phyloP scores from a whole-genome alignment of 2,113 vertebrate species.

The Mustela nigripes region DNA sequence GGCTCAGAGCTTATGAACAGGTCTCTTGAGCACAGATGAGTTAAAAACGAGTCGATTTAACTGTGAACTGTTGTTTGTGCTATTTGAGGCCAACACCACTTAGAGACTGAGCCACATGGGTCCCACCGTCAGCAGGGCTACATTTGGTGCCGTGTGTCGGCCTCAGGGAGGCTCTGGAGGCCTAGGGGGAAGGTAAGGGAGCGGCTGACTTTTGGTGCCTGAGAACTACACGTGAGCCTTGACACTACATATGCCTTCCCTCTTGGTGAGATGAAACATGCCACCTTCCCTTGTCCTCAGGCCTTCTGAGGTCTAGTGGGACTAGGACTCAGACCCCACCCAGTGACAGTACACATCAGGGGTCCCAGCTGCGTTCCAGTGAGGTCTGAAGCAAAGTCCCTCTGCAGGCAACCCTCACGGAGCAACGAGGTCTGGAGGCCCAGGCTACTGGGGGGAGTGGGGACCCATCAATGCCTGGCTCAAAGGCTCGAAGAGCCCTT shows the following conservation, averaged over 20 bases:
- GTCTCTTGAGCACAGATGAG: not conserved
- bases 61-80: not conserved
- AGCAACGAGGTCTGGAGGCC: no score
- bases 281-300: not conserved
- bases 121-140: not conserved
- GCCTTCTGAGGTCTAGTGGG: not conserved
- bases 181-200: not conserved
- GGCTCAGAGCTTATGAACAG: not conserved
- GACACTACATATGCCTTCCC: not conserved
- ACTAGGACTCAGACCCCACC: not conserved
- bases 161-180: not conserved
- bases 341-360: not conserved
- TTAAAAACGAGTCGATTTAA: not conserved
- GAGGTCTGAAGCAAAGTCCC: not conserved
- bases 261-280: not conserved
- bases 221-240: not conserved
- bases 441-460: no score
- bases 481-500: no score
- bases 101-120: not conserved
- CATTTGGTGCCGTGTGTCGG: no score
- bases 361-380: not conserved
- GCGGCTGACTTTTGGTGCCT: not conserved
- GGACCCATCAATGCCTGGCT: no score
- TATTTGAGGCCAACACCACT: not conserved
- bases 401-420: no score